Conservation (phyloP, 1,140 invertebrate species). For the Cardiocondyla obscurior region DNA sequence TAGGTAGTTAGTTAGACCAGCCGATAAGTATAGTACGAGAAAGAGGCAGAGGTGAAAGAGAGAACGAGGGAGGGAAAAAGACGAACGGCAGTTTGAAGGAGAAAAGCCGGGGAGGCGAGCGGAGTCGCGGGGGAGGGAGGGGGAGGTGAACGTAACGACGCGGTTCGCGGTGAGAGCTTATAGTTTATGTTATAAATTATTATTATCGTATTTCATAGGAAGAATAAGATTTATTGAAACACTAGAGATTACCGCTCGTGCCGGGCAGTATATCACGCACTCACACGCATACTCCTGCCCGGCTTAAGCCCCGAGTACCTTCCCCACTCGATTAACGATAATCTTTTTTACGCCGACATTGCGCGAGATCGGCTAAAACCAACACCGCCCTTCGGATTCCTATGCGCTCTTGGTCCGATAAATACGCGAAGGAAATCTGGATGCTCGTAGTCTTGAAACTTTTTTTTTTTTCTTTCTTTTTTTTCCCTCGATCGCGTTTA, state of each 20-base stretch:
- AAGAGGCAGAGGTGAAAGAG: conserved; percentile 28
- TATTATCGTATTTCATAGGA: conserved; percentile 83
- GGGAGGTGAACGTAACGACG: conserved; percentile 45
- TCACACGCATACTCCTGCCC: conserved; percentile 48
- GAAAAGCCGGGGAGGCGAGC: neutral
- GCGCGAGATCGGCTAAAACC: conserved; percentile 16
- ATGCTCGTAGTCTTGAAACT: neutral
- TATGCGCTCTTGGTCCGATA: neutral
- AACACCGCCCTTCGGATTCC: neutral
- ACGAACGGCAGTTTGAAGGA: neutral
- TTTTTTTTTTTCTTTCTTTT: conserved; percentile 24
- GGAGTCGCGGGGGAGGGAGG: neutral
- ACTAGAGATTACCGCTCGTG: conserved; percentile 79
- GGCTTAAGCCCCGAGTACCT: neutral
- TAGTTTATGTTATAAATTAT: conserved; percentile 83
- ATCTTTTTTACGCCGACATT: conserved; percentile 32
- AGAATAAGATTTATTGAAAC: conserved; percentile 83
- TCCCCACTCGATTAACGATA: conserved; percentile 26
- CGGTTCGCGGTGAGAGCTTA: conserved; percentile 77
- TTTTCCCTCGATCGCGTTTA: neutral
- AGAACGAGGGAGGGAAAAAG: neutral
- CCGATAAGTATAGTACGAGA: conserved; percentile 37
- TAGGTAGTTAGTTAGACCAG: conserved; percentile 47
- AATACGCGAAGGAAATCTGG: neutral
- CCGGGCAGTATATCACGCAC: conserved; percentile 76